Base-by-base conservation (phyloP, 1,140 invertebrate genomes). In the Lutraria rhynchaena region DNA sequence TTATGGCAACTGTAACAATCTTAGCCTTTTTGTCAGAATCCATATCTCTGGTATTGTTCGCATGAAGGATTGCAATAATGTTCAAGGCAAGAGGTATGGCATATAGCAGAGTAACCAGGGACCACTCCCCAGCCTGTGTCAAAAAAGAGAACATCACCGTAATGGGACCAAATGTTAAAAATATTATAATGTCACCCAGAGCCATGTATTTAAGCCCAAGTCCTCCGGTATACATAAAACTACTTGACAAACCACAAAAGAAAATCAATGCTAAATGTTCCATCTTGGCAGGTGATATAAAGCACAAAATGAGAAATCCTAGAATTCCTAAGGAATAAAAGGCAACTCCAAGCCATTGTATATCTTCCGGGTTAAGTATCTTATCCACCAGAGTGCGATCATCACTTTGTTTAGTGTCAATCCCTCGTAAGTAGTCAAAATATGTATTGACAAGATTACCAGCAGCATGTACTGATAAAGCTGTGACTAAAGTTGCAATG, bases 401-500 rank as follows among this genome's bases (percentile, higher is more conserved):
- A 92, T 98, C 97, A 81, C 92, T 94, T 92, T 96, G 97, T 69
- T 93, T 94, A 89, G 96, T 96, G 89, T 98, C 98, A 53, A 99
- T 97, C 37, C 97, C 98, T 93, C 97, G 97, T 9, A 97, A 94
- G 90, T 96, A 99, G 93, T 99, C 97, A 90, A 96, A 98, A 91
- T 98, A 99, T 0, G 97, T 99, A 90, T 99, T 99, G 0, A 99
- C 97, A n/a, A 99, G 95, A 93, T 99, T 99, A 9, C 51, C 51
- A 71, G 98, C 98, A 61, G 97, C 97, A 91, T 99, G 98, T 2
- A 99, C 97, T 19, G 96, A 97, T 63, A 98, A 93, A 9, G 98
- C 95, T 1, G 96, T 98, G 57, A 97, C 94, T 29, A 96, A 92
- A 0, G 97, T 98, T 0, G 97, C 92, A 11, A 98, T 86, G 74